Evolutionary conservation across 2,113 vertebrate genomes (phyloP).

Genomic region (Gymnobelideus leadbeateri): DNA sequence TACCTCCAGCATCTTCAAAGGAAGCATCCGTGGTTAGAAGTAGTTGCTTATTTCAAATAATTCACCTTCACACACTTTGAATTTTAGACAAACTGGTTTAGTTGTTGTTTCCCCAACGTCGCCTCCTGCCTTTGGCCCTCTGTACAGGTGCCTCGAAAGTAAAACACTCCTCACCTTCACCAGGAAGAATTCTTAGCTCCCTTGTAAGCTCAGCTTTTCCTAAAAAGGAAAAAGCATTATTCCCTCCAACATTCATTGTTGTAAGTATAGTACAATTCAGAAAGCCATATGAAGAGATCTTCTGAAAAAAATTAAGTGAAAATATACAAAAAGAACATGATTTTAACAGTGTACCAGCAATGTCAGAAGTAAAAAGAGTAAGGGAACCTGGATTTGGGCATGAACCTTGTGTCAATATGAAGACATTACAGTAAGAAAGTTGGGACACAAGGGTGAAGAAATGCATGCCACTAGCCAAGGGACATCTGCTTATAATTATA

Average conservation of each 20-base stretch:
- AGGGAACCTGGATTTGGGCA: background rate
- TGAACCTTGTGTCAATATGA: background rate
- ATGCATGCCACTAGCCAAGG: background rate
- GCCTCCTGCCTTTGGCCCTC: background rate
- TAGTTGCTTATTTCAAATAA: background rate
- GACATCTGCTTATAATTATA: background rate
- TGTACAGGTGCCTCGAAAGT: background rate
- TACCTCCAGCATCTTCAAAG: background rate
- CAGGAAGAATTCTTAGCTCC: background rate
- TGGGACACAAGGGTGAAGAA: background rate
- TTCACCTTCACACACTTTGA: background rate
- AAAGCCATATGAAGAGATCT: background rate
- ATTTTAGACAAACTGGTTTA: background rate
- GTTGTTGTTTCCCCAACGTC: background rate
- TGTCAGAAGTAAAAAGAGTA: background rate
- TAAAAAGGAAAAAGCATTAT: too few species aligned
- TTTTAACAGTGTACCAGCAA: background rate
- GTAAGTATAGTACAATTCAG: background rate
- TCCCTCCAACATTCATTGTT: background rate
- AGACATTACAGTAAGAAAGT: background rate
- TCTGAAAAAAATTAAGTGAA: background rate
- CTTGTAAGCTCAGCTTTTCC: background rate
- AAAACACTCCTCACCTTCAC: background rate
- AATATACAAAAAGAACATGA: background rate
- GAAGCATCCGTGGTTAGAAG: background rate